Base-by-base conservation (phyloP, 30 jellyfish, hydroid and myxozoan species). In the Cassiopea xamachana region DNA sequence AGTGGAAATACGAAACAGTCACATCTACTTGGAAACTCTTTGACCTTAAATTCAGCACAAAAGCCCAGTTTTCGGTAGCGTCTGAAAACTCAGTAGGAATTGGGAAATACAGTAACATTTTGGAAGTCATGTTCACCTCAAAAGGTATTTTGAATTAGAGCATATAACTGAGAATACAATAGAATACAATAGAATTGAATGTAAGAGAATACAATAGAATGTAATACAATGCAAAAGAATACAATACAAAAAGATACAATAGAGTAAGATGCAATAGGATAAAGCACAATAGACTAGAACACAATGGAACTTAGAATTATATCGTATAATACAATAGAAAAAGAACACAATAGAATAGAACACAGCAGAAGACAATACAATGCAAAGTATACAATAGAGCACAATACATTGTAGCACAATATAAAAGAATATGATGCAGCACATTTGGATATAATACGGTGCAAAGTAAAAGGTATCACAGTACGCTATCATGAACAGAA, bases 1-100 rank as follows among this genome's bases (percentile, higher is more conserved):
- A 48, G 48, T 85, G 94, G 91, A 68, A 82, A 64, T 85, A 61
- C 50, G 8, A 19, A 8, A 58, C 80, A 39, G 55, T 69, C 14
- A 49, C 60, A 58, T 71, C 96, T 17, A 83, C 82, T 27, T 85
- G 97, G 95, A 60, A 80, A 81, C 44, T 86, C 43, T 69, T 91
- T 46, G 92, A 91, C 9, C 47, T 94, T 16, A 79, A 73, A 7
- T 43, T 50, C 15, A 77, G 82, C 1, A 60, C 76, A 9, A 77
- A 71, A 44, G 78, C 92, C 27, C 77, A 50, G 48, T 91, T 95
- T 47, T 64, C 92, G 17, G 92, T 95, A 46, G 97, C 99, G 10
- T 71, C 95, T 78, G 99, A 95, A 73, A 95, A 95, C 81, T 69
- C 76, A 16, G 86, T 92, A 19, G 99, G 99, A 1, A 83, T 76